Evolutionary conservation across 2,888 invertebrate species (phyloP), one percentile per base, ranked within the genome.

Genomic region (Galerucella calmariensis): DNA sequence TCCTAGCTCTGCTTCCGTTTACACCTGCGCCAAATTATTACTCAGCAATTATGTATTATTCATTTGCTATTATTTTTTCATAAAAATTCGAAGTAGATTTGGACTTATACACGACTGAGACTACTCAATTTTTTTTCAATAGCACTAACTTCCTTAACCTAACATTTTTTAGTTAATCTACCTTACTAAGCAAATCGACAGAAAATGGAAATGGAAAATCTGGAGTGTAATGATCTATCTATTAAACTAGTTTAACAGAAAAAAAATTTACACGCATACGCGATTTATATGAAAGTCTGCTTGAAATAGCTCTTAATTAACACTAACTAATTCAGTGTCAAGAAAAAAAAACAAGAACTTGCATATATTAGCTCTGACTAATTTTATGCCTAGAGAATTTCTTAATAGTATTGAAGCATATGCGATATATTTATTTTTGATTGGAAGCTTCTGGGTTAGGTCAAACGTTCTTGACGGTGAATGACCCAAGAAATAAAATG

Each of bases 291-390:
- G 12, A 2, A 59, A 59, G 12, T 59, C 11, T 27, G 27, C 14
- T 27, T 59, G 9, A 6, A 59, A 59, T 59, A 20, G 27, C 16
- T 27, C 14, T 27, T 59, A 59, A 59, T 27, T 59, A 27, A 59
- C 27, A 24, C 27, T 27, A 59, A 59, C 24, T 27, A 14, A 59
- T 24, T 59, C 59, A 59, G 27, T 59, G 59, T 59, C 59, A 59
- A 59, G 59, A 27, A 20, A 35, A 35, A 12, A 12, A 59, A 27
- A 59, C 24, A 24, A 14, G 27, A 24, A 27, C 10, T 27, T 59
- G 27, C 27, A 59, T 59, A 59, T 20, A 59, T 59, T 59, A 59
- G 27, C 27, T 59, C 11, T 6, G 12, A 12, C 12, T 20, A 59
- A 59, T 59, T 59, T 24, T 20, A 59, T 24, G 58, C 58, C 20